Evolutionary conservation across 2,797 vertebrate genomes (phyloP), one percentile per base, ranked within the genome.

Genomic region (Clarias fuscus): DNA sequence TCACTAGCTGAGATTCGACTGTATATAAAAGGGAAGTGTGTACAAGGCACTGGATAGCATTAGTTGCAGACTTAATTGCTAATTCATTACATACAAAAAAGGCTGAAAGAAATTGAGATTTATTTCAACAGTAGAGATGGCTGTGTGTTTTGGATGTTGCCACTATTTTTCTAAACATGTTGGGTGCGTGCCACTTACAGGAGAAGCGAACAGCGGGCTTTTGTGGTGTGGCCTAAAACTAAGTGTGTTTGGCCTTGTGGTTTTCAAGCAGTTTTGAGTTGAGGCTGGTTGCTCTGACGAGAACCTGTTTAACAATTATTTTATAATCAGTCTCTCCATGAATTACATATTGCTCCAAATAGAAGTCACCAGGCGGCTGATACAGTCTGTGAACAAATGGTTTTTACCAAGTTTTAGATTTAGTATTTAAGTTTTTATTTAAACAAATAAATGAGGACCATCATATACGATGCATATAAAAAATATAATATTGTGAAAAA

Each of bases 241-340:
- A 93, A 94, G 93, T 93, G 92, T 93, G 92, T 93, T 94, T 94
- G 91, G 88, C 90, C 93, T 93, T 91, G 93, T 94, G 94, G 94
- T 94, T 93, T 88, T 91, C 85, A 70, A 86, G 85, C 88, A 65
- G 85, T 89, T 87, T 70, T 81, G 43, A 88, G 88, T 85, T 86
- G 58, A 48, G 90, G 87, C 75, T 64, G 86, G 65, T 82, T 85
- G n/a, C 65, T 82, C 77, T 77, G 43, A 86, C 77, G 56, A 83
- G 85, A 40, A 4, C 48, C 72, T 84, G 65, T 84, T 85, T 86
- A 87, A 90, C 83, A 90, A 87, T 20, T 8, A 80, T 11, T 40
- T 40, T 24, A 75, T 20, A 8, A 18, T 56, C 17, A 0, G 13
- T 56, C 48, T 33, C 1, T 5, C 53, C 27, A 73, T 1, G 40